Percentiles rank a stretch among this genome's conserved stretches.
phyloP scores from a whole-genome alignment of 2,113 vertebrate genomes.

The Pachyramphus minor region DNA sequence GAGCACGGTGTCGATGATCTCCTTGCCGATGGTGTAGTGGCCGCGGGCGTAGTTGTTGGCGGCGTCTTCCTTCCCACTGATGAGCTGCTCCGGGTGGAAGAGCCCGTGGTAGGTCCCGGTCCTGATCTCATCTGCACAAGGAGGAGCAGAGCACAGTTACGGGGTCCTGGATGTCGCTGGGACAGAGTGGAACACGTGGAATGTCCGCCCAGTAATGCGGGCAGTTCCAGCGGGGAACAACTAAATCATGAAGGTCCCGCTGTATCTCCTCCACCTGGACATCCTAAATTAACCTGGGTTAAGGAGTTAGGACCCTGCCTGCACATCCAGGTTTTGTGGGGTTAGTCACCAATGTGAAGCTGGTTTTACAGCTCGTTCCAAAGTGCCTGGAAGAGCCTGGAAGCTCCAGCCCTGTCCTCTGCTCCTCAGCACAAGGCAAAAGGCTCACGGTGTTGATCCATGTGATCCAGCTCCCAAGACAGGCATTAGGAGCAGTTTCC shows the following conservation, averaged over 20 bases:
- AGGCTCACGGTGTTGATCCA: neutral
- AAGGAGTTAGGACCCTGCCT: too few species aligned
- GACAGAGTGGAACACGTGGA: neutral
- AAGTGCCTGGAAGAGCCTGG: neutral
- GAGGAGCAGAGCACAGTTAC: neutral
- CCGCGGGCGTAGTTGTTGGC: constrained; percentile 74
- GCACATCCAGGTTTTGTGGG: rapidly evolving
- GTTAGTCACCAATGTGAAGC: neutral
- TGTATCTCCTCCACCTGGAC: neutral
- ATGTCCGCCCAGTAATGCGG: neutral
- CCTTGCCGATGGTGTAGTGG: constrained; percentile 73
- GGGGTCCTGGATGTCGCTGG: neutral
- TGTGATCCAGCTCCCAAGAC: neutral
- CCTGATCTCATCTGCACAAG: constrained; percentile 77
- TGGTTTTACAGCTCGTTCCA: neutral
- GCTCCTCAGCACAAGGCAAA: neutral
- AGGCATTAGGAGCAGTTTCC: neutral
- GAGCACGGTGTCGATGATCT: constrained; percentile 69
- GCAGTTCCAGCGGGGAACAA: neutral
- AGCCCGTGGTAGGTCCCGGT: constrained; percentile 78
- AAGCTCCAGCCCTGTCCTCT: neutral
- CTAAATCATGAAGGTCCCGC: neutral
- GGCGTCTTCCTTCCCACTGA: constrained; percentile 72
- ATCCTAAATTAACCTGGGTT: neutral
- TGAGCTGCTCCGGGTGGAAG: constrained; percentile 78